Conservation (phyloP, 1,140 invertebrate genomes). For the Ditylenchus dipsaci region DNA sequence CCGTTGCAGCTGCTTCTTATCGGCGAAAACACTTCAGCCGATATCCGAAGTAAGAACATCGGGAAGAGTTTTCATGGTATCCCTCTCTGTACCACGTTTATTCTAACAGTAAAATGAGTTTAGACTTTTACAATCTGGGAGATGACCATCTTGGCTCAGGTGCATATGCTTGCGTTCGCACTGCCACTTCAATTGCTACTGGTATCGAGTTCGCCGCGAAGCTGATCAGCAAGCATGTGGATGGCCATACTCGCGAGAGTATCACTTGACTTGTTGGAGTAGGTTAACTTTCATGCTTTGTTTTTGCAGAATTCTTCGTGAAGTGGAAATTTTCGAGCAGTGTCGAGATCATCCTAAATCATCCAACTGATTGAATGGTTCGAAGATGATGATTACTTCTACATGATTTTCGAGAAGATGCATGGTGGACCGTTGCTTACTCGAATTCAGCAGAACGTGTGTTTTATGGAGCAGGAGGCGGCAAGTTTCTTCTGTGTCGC, state of each 20-base stretch:
- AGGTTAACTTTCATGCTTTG: too few species aligned
- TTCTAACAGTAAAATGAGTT: conserved; percentile 29
- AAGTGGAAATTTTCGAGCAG: conserved; percentile 96
- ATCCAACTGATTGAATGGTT: conserved; percentile 71
- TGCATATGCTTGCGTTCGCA: conserved; percentile 89
- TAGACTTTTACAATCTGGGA: conserved; percentile 88
- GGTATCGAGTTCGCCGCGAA: conserved; percentile 92
- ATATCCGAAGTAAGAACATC: too few species aligned
- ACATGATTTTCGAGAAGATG: conserved; percentile 94
- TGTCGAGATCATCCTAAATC: conserved; percentile 93
- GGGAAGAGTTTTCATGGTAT: too few species aligned
- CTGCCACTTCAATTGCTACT: conserved; percentile 81
- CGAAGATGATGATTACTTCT: conserved; percentile 67
- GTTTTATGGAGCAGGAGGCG: conserved; percentile 89
- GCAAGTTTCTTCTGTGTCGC: too few species aligned
- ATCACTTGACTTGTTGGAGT: too few species aligned
- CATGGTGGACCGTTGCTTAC: conserved; percentile 77
- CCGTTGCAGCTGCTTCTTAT: too few species aligned
- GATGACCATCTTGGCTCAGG: conserved; percentile 90
- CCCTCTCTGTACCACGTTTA: too few species aligned
- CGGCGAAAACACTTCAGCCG: too few species aligned
- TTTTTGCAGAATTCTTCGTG: conserved; percentile 80
- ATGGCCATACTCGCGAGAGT: conserved; percentile 72
- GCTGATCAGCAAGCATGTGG: conserved; percentile 87
- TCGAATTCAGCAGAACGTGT: conserved; percentile 83